These are phyloP conservation scores for Microctonus aethiopoides DNA, from an alignment of 2,888 invertebrate species.

Conservation along the genomic window DNA sequence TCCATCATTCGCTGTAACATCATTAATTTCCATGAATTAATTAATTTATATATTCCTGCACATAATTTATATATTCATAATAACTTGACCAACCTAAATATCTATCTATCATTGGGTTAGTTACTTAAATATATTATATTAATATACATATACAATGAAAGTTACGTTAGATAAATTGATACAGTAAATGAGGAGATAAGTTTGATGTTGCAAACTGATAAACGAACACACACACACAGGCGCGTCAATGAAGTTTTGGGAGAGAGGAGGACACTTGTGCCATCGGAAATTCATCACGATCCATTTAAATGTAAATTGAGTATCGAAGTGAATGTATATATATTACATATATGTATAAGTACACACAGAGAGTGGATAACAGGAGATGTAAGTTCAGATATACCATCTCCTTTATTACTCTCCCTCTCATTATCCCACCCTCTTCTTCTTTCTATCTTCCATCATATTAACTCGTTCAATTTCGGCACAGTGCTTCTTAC, in stretches of 20 bases:
- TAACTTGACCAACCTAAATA: neutral
- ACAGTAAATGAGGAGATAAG: neutral
- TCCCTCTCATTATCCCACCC: neutral
- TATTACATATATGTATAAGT: neutral
- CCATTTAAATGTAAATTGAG: constrained; percentile 35
- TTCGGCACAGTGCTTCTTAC: neutral
- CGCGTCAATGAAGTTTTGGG: neutral
- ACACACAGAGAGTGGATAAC: neutral
- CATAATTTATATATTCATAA: neutral
- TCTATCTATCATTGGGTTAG: too few species aligned
- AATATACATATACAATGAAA: too few species aligned
- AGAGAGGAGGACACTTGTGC: constrained; percentile 3
- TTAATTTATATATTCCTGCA: neutral
- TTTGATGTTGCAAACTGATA: constrained; percentile 1
- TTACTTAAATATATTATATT: too few species aligned
- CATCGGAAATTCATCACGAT: constrained; percentile 23
- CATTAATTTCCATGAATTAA: constrained; percentile 9
- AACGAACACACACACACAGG: constrained; percentile 1
- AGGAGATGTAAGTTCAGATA: neutral
- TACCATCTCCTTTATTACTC: too few species aligned
- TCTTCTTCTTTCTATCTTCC: neutral
- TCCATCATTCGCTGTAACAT: constrained; percentile 50
- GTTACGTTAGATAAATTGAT: neutral
- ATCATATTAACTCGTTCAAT: constrained; percentile 6
- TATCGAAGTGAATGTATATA: constrained; percentile 1